These are phyloP conservation scores for Microctonus aethiopoides DNA, from an alignment of 2,888 invertebrate species.

Conservation along the genomic window DNA sequence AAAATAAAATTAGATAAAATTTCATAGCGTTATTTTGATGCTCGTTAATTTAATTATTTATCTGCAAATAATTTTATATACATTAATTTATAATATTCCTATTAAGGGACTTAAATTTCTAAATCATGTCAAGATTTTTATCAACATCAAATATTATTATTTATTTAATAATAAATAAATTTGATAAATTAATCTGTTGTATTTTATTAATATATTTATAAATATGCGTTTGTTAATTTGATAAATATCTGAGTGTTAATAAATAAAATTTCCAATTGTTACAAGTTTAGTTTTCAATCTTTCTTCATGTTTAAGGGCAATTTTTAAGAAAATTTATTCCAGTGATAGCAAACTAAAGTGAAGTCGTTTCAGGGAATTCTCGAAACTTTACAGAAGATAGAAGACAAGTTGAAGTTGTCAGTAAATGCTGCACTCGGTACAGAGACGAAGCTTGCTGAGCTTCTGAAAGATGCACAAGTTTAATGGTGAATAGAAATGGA, in stretches of 20 bases:
- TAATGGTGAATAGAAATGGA: slow-evolving; percentile 20
- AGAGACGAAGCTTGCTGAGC: background rate
- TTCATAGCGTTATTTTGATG: background rate
- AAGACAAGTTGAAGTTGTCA: background rate
- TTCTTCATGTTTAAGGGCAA: background rate
- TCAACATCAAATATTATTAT: too few relatives aligned
- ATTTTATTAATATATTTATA: too few relatives aligned
- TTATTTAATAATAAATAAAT: background rate
- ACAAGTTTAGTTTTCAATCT: background rate
- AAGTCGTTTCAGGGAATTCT: background rate
- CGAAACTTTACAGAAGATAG: background rate
- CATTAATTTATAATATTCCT: too few relatives aligned
- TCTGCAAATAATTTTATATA: too few relatives aligned
- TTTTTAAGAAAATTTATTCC: background rate
- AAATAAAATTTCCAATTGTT: too few relatives aligned
- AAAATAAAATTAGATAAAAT: background rate
- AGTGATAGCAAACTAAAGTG: background rate
- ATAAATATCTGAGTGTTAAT: too few relatives aligned
- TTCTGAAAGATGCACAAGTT: slow-evolving; percentile 25
- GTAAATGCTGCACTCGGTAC: slow-evolving; percentile 17
- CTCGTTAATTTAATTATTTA: background rate
- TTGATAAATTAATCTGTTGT: too few relatives aligned
- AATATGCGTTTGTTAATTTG: too few relatives aligned
- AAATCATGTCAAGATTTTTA: too few relatives aligned
- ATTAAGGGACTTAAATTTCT: too few relatives aligned